Percentiles rank a stretch among this genome's conserved stretches.
phyloP scores from a whole-genome alignment of 92 coral and sea anemone species.

The Pocillopora meandrina region DNA sequence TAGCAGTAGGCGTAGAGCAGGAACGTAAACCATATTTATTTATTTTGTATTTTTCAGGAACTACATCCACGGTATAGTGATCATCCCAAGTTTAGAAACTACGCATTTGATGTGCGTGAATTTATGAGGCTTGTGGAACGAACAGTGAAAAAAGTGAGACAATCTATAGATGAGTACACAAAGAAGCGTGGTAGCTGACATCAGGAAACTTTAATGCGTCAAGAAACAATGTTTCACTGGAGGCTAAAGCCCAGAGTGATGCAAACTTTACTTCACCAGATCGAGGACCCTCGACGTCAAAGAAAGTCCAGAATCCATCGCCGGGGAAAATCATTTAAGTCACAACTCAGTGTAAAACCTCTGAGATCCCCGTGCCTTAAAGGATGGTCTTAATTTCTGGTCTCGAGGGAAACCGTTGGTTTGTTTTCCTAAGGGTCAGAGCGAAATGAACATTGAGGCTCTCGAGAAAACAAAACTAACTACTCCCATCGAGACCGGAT shows the following conservation, averaged over 20 bases:
- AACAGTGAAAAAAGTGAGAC: slow-evolving; percentile 74
- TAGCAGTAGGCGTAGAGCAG: too few relatives aligned
- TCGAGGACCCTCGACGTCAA: not conserved
- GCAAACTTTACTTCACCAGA: not conserved
- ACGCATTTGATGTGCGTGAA: slow-evolving; percentile 90
- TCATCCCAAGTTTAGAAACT: slow-evolving; percentile 92
- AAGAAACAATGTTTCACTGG: not conserved
- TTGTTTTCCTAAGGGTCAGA: too few relatives aligned
- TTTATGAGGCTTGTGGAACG: slow-evolving; percentile 80
- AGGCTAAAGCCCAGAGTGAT: not conserved
- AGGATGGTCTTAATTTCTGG: too few relatives aligned
- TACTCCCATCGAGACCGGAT: too few relatives aligned
- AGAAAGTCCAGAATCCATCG: too few relatives aligned
- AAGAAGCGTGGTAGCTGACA: slow-evolving; percentile 16
- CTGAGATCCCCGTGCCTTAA: too few relatives aligned
- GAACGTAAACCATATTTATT: not conserved
- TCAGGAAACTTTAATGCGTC: not conserved
- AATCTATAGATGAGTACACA: slow-evolving; percentile 46
- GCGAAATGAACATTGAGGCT: too few relatives aligned
- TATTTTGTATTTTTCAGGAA: slow-evolving; percentile 56
- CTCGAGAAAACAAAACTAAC: too few relatives aligned
- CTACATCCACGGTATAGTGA: slow-evolving; percentile 82
- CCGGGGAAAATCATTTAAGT: too few relatives aligned
- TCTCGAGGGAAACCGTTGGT: too few relatives aligned
- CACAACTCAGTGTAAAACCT: too few relatives aligned